A percentile compares a stretch with the other conserved stretches of the same genome.
phyloP scores from a whole-genome alignment of 2,113 vertebrate species.

The Polypterus senegalus region DNA sequence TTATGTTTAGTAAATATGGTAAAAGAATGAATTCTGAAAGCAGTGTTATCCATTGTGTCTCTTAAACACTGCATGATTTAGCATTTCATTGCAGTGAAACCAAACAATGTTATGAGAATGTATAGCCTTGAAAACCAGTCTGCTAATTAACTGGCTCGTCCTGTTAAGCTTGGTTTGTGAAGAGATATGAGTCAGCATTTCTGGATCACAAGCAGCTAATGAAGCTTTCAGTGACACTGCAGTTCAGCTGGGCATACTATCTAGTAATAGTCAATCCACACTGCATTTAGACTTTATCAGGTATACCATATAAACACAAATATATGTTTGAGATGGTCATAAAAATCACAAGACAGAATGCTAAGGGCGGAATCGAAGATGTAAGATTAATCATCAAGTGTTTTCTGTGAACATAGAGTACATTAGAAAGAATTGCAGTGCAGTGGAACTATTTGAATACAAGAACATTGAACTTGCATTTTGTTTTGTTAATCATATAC shows the following conservation, averaged over 20 bases:
- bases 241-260: conserved; percentile 25
- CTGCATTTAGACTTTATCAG: conserved; percentile 26
- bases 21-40: no score
- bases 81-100: conserved; percentile 31
- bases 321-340: conserved; percentile 25
- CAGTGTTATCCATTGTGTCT: no score
- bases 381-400: no score
- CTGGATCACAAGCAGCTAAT: conserved; percentile 32
- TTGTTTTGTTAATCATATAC: no score
- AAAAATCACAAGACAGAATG: conserved; percentile 25
- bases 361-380: not conserved
- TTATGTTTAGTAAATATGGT: no score
- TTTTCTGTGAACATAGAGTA: no score
- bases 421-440: no score
- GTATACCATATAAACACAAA: conserved; percentile 22
- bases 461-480: no score
- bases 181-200: conserved; percentile 47
- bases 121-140: conserved; percentile 55
- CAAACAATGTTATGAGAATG: conserved; percentile 45
- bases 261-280: conserved; percentile 19
- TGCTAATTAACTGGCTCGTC: conserved; percentile 61
- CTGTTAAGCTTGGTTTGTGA: conserved; percentile 53
- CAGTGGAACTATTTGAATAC: no score
- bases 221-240: conserved; percentile 23
- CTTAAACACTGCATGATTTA: no score